Evolutionary conservation across 2,797 vertebrate genomes (phyloP).

Genomic region (Nasua narica): DNA sequence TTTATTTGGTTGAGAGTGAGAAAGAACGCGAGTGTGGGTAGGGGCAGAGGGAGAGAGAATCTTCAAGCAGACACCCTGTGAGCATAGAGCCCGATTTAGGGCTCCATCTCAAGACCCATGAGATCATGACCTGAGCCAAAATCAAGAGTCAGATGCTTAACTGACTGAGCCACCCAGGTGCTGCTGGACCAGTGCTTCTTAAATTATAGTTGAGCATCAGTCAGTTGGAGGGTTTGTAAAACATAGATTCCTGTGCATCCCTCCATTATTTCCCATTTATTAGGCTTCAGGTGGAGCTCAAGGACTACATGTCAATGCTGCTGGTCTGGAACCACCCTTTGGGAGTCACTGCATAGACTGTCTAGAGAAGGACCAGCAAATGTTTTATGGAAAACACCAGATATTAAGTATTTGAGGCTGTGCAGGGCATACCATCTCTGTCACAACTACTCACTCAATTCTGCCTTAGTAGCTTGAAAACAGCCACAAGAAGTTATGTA

Average conservation of each 20-base stretch:
- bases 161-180: neutral
- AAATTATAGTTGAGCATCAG: neutral
- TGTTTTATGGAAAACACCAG: neutral
- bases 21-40: neutral
- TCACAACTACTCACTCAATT: neutral
- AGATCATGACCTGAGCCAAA: neutral
- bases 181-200: neutral
- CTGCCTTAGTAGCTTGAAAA: neutral
- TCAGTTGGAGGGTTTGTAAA: neutral
- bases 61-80: neutral
- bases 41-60: neutral
- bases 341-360: neutral
- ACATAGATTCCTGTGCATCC: neutral
- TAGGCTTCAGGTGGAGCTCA: neutral
- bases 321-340: neutral
- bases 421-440: neutral
- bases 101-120: neutral
- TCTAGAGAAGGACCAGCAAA: neutral
- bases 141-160: neutral
- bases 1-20: neutral
- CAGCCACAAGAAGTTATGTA: neutral
- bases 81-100: accelerated
- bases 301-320: neutral
- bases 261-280: neutral
- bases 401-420: neutral